Evolutionary conservation across 2,888 invertebrate species (phyloP), one percentile per base, ranked within the genome.

Genomic region (Mechanitis messenoides): DNA sequence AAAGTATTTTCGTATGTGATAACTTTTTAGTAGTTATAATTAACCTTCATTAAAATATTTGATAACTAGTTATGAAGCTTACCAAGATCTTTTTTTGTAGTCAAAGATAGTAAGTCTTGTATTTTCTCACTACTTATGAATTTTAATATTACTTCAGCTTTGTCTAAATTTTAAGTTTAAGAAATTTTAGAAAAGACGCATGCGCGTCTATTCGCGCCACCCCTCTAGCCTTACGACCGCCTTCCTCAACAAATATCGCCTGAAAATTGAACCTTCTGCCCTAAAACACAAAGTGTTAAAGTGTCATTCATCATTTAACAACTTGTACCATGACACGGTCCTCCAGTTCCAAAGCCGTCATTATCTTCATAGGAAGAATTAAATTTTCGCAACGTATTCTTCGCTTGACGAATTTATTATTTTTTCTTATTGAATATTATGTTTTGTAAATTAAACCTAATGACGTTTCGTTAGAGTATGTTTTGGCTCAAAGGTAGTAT

Each of bases 171-270:
- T 59, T 73, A 80, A 85, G 75, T 83, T 85, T 72, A 61, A 67
- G 74, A 77, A 84, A 78, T 84, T 83, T 76, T 69, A 76, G 75
- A 80, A 83, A 80, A 77, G 79, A 86, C 91, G 91, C 91, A 87
- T 89, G 91, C 91, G 90, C 87, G 81, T 69, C 74, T 80, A 80
- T 83, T 84, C 87, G 90, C 88, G 80, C 89, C 91, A 90, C 91
- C 90, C 90, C 88, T 88, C 71, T 73, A 85, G 81, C 83, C 83
- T 84, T 88, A 89, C 88, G 89, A 88, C 89, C 90, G 90, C 89
- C 90, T 88, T 84, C 81, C 80, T 81, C 68, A 69, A 68, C 69
- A 74, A 73, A 76, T 74, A 76, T 76, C 71, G 76, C 75, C 75
- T 77, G 81, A 72, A 89, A 89, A 82, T 80, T 86, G 81, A 84